Base-by-base conservation (phyloP, 2,113 vertebrate species). In the Todiramphus saurophagus region DNA sequence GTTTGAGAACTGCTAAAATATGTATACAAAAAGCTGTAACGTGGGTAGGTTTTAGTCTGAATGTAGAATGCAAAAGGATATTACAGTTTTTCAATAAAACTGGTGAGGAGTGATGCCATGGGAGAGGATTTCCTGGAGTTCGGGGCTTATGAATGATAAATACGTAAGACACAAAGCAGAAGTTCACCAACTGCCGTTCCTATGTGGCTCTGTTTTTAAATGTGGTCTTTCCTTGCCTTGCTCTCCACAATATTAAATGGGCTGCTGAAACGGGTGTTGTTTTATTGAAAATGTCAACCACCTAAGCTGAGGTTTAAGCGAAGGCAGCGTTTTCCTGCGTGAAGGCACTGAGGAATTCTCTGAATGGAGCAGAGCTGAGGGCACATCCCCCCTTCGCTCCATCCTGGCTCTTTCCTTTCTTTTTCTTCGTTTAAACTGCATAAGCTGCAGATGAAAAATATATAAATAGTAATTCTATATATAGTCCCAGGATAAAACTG, bases 401-500 rank as follows among this genome's bases (percentile, higher is more conserved):
- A 4, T 73, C 58, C 89, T 44, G 62, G 13, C 39, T 87, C 39
- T 75, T 90, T 20, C 31, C 16, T 58, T 66, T 67, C 12, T 66
- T 39, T 23, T 83, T 17, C 50, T 64, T 70, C 21, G 3, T 96
- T 82, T 83, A 97, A 96, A 90, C 88, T 75, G 72, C 87, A 89
- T 84, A 82, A 94, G 48, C 87, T 89, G 66, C 73, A 94, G 87
- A 85, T 93, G 93, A 97, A 96, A 97, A 96, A 90, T 51, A 90
- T 72, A 97, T 96, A 93, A 93, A 96, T 93, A 96, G 95, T 66
- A 90, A 79, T 87, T 72, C 95, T 87, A 95, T 56, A 94, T 96
- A 95, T 95, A 97, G 89, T 95, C 74, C 79, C 1, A 1, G 91
- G 70, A 93, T 96, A 87, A 97, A 97, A 91, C 70, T 89, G 79